These are phyloP conservation scores for Lophius piscatorius DNA, from an alignment of 2,113 vertebrate species.

Conservation along the genomic window DNA sequence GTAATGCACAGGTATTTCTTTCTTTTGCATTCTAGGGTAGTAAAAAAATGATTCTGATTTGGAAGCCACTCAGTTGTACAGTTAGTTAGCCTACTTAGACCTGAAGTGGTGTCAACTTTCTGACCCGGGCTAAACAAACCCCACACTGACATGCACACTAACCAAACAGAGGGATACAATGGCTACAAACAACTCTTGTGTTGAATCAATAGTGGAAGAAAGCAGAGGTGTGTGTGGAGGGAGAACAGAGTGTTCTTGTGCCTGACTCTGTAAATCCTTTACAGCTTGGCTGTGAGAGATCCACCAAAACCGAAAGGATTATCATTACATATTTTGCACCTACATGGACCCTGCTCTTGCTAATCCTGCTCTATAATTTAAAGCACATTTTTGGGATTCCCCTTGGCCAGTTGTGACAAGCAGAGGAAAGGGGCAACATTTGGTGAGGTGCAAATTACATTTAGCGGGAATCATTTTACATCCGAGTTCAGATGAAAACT, in stretches of 20 bases:
- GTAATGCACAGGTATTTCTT: neutral
- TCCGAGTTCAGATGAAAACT: neutral
- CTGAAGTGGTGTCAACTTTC: conserved; percentile 35
- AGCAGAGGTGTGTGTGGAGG: conserved; percentile 57
- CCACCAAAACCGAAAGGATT: conserved; percentile 59
- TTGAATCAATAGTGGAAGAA: conserved; percentile 60
- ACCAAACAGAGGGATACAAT: conserved; percentile 66
- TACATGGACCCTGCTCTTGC: conserved; percentile 47
- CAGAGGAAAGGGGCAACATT: conserved; percentile 1
- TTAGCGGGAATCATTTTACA: neutral
- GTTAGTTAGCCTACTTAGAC: conserved; percentile 30
- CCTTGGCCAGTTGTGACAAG: conserved; percentile 55
- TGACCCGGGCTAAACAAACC: conserved; percentile 58
- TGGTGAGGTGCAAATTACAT: neutral
- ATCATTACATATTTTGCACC: conserved; percentile 66
- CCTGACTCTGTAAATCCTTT: conserved; percentile 63
- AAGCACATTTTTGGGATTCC: conserved; percentile 75
- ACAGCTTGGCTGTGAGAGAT: conserved; percentile 44
- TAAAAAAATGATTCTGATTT: neutral
- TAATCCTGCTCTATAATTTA: conserved; percentile 79
- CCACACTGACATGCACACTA: conserved; percentile 55
- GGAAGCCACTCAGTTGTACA: conserved; percentile 11
- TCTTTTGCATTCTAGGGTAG: conserved; percentile 3
- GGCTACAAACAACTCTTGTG: conserved; percentile 59
- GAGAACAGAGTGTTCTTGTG: conserved; percentile 76